phyloP scores from a whole-genome alignment of 1,140 invertebrate species.

The Calosoma granatense region DNA sequence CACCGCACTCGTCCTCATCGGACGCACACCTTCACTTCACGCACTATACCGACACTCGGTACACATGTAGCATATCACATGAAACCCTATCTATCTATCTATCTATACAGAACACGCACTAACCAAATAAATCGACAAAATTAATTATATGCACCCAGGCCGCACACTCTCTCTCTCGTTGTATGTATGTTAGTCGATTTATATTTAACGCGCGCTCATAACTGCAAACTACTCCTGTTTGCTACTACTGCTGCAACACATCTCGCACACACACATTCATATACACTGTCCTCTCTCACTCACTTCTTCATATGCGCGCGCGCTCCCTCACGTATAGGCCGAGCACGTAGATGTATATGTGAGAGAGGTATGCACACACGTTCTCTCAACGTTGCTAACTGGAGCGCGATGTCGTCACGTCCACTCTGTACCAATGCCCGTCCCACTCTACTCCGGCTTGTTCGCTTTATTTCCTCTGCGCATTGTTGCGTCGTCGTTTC shows the following conservation, averaged over 20 bases:
- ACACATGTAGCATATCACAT: too few species aligned
- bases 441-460: slow-evolving; percentile 3
- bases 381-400: background rate
- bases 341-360: too few species aligned
- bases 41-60: slow-evolving; percentile 1
- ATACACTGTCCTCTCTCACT: background rate
- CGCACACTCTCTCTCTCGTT: background rate
- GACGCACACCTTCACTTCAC: background rate
- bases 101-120: too few species aligned
- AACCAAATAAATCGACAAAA: too few species aligned
- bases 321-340: background rate
- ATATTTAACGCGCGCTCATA: background rate
- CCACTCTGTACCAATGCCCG: background rate
- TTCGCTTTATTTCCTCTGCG: slow-evolving; percentile 8
- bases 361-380: too few species aligned
- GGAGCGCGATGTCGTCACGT: background rate
- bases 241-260: too few species aligned
- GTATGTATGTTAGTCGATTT: background rate
- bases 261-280: background rate
- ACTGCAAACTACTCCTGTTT: too few species aligned
- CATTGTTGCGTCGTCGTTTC: slow-evolving; percentile 8
- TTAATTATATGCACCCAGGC: too few species aligned
- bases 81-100: too few species aligned
- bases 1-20: background rate
- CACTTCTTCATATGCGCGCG: background rate